Evolutionary conservation across 2,113 vertebrate genomes (phyloP).

Genomic region (Catharus minimus): DNA sequence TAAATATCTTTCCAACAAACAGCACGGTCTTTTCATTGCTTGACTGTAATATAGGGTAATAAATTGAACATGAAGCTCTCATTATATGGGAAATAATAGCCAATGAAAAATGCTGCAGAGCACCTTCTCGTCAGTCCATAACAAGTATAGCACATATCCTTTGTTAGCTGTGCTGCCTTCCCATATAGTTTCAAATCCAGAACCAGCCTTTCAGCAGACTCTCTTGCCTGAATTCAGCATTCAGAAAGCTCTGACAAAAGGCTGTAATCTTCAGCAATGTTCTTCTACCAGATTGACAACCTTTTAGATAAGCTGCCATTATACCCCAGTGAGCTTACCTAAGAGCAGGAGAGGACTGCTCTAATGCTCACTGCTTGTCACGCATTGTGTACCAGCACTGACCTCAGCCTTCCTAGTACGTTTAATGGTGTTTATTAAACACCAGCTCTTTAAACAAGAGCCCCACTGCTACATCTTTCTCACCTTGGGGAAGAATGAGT

Average conservation of each 20-base stretch:
- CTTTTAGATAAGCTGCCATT: not conserved
- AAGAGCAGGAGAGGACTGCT: not conserved
- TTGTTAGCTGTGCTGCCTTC: not conserved
- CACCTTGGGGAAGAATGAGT: not conserved
- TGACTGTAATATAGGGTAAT: not conserved
- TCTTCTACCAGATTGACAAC: not conserved
- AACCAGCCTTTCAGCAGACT: not conserved
- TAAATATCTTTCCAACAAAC: not conserved
- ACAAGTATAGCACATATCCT: not conserved
- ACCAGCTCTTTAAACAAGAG: not conserved
- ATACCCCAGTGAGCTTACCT: not conserved
- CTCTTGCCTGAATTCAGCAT: not conserved
- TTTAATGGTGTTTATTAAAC: not conserved
- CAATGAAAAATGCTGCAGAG: not conserved
- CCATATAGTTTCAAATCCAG: not conserved
- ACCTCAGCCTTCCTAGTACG: not conserved
- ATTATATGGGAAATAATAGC: not conserved
- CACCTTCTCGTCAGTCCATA: not conserved
- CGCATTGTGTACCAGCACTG: not conserved
- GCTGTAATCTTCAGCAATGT: not conserved
- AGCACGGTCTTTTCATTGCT: rapidly evolving
- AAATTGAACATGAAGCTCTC: not conserved
- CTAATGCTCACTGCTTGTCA: not conserved
- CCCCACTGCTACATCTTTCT: not conserved
- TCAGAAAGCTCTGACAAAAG: not conserved